Percentiles rank a stretch among this genome's conserved stretches.
Conservation (phyloP, 2,888 invertebrate genomes). For the Digitonthophagus gazella region DNA sequence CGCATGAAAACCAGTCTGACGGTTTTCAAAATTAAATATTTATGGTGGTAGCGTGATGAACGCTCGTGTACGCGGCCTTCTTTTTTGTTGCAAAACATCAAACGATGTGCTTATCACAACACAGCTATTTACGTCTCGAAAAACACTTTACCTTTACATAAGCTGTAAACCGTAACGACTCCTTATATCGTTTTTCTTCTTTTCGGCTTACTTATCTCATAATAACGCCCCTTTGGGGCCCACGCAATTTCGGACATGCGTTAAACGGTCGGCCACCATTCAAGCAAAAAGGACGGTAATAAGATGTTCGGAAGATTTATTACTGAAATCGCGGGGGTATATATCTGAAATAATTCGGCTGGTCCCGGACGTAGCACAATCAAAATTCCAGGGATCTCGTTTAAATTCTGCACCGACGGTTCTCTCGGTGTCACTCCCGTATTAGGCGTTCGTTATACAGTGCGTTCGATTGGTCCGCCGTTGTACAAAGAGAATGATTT, state of each 20-base stretch:
- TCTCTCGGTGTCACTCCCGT: constrained; percentile 26
- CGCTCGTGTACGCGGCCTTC: background rate
- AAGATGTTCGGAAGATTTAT: constrained; percentile 22
- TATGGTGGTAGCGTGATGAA: background rate
- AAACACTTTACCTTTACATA: background rate
- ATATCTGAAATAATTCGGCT: constrained; percentile 27
- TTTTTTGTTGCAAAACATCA: background rate
- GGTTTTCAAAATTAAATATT: background rate
- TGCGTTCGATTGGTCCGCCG: constrained; percentile 7
- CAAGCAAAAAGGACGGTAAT: constrained; percentile 10
- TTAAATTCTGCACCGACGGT: constrained; percentile 26
- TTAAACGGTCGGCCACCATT: background rate
- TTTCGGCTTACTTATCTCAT: background rate
- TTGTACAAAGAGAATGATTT: constrained; percentile 26
- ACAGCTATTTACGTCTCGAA: background rate
- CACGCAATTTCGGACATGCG: background rate
- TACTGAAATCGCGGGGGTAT: constrained; percentile 20
- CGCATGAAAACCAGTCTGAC: background rate
- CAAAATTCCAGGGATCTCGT: constrained; percentile 25
- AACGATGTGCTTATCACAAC: background rate
- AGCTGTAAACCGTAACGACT: background rate
- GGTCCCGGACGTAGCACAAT: constrained; percentile 20
- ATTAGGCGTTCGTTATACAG: constrained; percentile 27
- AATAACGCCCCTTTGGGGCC: too few species aligned
- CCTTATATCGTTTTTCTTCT: background rate